phyloP scores from a whole-genome alignment of 1,140 invertebrate genomes.

The Oedothorax gibbosus region DNA sequence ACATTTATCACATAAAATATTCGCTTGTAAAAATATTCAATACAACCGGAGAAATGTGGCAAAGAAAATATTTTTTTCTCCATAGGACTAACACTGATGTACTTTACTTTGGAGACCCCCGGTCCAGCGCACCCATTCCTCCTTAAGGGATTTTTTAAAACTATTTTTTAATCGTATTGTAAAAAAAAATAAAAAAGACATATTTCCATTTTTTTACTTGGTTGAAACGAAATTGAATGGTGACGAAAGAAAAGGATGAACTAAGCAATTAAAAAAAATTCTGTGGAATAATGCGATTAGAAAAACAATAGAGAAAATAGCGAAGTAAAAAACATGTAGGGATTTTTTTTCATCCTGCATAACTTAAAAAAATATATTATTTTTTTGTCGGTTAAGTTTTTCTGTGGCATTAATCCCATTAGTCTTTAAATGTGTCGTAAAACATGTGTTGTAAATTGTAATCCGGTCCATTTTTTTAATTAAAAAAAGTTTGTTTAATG shows the following conservation, averaged over 20 bases:
- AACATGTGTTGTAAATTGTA: slow-evolving; percentile 46
- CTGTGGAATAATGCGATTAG: slow-evolving; percentile 1
- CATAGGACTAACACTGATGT: no score
- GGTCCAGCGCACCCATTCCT: no score
- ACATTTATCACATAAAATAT: no score
- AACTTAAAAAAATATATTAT: slow-evolving; percentile 38
- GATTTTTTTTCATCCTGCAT: slow-evolving; percentile 34
- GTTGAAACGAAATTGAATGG: neutral
- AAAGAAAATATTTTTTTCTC: no score
- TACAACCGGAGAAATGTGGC: no score
- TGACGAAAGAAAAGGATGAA: slow-evolving; percentile 10
- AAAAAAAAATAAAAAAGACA: no score
- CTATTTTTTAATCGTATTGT: no score
- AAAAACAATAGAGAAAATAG: neutral
- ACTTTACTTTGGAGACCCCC: no score
- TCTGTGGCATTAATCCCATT: slow-evolving; percentile 50
- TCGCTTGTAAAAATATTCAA: no score
- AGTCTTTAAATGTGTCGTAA: slow-evolving; percentile 10
- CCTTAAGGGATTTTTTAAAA: no score
- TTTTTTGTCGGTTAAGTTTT: slow-evolving; percentile 3
- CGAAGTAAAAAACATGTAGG: slow-evolving; percentile 3
- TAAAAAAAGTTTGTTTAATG: slow-evolving; percentile 9
- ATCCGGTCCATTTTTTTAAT: slow-evolving; percentile 25
- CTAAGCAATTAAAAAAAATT: slow-evolving; percentile 16
- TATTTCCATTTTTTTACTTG: no score